Evolutionary conservation across 1,140 invertebrate genomes (phyloP).

Genomic region (Notospermus geniculatus): DNA sequence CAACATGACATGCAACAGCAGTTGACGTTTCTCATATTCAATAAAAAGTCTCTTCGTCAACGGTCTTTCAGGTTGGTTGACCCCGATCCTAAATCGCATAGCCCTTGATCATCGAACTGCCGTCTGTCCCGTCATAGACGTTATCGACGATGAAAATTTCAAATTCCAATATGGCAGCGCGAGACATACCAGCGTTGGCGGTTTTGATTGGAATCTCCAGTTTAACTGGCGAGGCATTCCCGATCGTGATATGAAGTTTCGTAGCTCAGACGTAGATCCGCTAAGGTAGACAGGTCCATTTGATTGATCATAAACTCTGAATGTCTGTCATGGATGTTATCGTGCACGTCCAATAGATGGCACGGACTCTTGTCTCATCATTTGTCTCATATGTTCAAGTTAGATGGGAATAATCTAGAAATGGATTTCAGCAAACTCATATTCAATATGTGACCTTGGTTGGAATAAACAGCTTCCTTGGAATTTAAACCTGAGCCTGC

Average conservation of each 20-base stretch:
- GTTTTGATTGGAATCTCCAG: slow-evolving; percentile 98
- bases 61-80: slow-evolving; percentile 79
- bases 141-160: slow-evolving; percentile 96
- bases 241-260: slow-evolving; percentile 72
- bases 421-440: too few relatives aligned
- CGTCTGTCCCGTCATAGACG: slow-evolving; percentile 91
- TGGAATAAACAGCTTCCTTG: too few relatives aligned
- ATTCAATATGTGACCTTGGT: too few relatives aligned
- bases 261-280: slow-evolving; percentile 84
- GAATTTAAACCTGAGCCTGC: too few relatives aligned
- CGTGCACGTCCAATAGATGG: too few relatives aligned
- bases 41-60: slow-evolving; percentile 1
- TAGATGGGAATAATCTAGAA: too few relatives aligned
- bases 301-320: too few relatives aligned
- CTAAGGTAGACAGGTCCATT: slow-evolving; percentile 73
- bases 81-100: slow-evolving; percentile 91
- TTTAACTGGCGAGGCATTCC: slow-evolving; percentile 84
- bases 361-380: too few relatives aligned
- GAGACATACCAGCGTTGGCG: slow-evolving; percentile 68
- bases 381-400: too few relatives aligned
- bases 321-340: too few relatives aligned
- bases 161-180: slow-evolving; percentile 72
- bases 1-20: too few relatives aligned
- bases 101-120: slow-evolving; percentile 80
- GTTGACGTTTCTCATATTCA: too few relatives aligned